Base-by-base conservation (phyloP, 2,888 invertebrate species). In the Erpobdella octoculata region DNA sequence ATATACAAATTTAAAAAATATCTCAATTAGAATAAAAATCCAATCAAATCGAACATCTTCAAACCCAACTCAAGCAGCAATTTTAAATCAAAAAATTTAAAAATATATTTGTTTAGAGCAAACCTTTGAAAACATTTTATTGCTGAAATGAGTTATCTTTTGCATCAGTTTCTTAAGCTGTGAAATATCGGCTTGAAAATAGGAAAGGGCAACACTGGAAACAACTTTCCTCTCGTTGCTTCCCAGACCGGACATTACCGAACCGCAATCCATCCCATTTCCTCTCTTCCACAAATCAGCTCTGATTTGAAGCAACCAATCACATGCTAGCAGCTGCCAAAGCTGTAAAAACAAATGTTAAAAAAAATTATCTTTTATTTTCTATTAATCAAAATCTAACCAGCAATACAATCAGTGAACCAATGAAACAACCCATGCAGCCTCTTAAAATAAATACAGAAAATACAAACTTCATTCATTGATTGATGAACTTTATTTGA, bases 311-410 rank as follows among this genome's bases (percentile, higher is more conserved):
- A 62, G 31, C 31, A 62, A n/a, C 62, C 62, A 62, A 31, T 62
- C 62, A 35, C 62, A 62, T 33, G 62, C 62, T 33, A 33, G 62
- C 31, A 31, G n/a, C n/a, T 62, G 62, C 62, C 62, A 62, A 31
- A 62, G 62, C 62, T 62, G n/a, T n/a, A n/a, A n/a, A n/a, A n/a
- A n/a, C n/a, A n/a, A n/a, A n/a, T n/a, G n/a, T n/a, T n/a, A n/a
- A n/a, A n/a, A n/a, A n/a, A n/a, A n/a, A n/a, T n/a, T n/a, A n/a
- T n/a, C n/a, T n/a, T n/a, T n/a, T n/a, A n/a, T n/a, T n/a, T n/a
- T n/a, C n/a, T n/a, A n/a, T n/a, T n/a, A 41, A n/a, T 41, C 12
- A 41, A 41, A 12, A 41, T 41, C 46, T 15, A 41, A 41, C n/a
- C n/a, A n/a, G 46, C 46, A 41, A 41, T 41, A 41, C 12, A 33